Percentiles rank a stretch among this genome's conserved stretches.
These are phyloP conservation scores for Bradypus variegatus DNA, from an alignment of 2,797 vertebrate species.

Conservation along the genomic window DNA sequence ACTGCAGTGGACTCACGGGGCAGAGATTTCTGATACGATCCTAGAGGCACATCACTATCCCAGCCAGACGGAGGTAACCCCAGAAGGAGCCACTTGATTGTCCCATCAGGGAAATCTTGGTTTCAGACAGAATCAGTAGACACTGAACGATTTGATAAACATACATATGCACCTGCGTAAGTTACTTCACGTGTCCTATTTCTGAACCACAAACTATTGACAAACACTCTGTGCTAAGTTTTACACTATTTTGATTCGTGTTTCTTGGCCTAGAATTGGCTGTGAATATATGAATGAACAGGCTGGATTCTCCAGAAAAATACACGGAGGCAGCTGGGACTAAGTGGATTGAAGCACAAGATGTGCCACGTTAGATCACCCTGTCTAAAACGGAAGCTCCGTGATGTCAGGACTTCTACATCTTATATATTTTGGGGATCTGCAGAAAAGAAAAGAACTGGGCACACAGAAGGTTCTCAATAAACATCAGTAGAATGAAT, in stretches of 20 bases:
- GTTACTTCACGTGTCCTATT: background rate
- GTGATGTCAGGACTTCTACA: background rate
- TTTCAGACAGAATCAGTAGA: background rate
- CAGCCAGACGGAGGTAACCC: background rate
- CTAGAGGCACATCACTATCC: accelerated
- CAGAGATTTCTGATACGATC: background rate
- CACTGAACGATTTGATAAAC: background rate
- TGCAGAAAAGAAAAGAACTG: no score
- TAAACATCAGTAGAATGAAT: background rate
- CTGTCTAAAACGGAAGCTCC: no score
- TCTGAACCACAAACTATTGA: background rate
- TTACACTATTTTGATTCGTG: background rate
- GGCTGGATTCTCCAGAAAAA: background rate
- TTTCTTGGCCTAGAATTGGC: background rate
- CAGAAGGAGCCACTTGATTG: background rate
- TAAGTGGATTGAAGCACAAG: background rate
- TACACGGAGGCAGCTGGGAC: background rate
- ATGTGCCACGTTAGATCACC: background rate
- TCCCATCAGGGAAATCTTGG: background rate
- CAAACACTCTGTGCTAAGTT: background rate
- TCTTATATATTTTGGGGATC: background rate
- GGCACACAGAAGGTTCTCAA: background rate
- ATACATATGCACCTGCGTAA: background rate
- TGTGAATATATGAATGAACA: background rate
- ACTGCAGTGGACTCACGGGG: background rate